Percentiles rank a stretch among this genome's conserved stretches.
phyloP scores from a whole-genome alignment of 2,113 vertebrate genomes.

The Anguilla japonica region DNA sequence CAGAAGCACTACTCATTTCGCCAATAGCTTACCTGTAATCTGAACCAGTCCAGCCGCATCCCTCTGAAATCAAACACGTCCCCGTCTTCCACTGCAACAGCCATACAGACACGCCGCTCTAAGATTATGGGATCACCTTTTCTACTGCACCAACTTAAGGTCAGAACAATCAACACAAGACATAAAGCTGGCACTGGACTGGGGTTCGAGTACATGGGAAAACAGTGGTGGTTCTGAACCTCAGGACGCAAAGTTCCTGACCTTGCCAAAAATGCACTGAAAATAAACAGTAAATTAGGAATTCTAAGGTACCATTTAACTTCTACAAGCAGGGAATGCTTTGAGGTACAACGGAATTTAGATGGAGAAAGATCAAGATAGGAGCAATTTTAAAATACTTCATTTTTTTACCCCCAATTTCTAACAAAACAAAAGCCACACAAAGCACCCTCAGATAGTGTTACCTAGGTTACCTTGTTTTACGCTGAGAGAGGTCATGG shows the following conservation, averaged over 20 bases:
- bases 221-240: neutral
- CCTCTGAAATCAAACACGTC: slow-evolving; percentile 99
- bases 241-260: too few species aligned
- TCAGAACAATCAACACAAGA: neutral
- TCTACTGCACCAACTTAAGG: neutral
- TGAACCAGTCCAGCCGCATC: slow-evolving; percentile 98
- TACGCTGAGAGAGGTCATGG: slow-evolving; percentile 97
- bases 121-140: neutral
- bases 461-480: slow-evolving; percentile 83
- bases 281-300: too few species aligned
- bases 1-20: neutral
- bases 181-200: neutral
- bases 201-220: neutral
- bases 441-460: neutral
- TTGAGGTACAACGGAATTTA: too few species aligned
- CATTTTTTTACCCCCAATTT: neutral
- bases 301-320: too few species aligned
- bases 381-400: too few species aligned
- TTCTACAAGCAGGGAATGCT: too few species aligned
- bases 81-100: slow-evolving; percentile 89
- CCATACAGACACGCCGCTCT: slow-evolving; percentile 29
- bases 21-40: slow-evolving; percentile 83
- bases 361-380: too few species aligned
- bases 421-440: neutral
- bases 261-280: too few species aligned